Conservation (phyloP, 2,113 vertebrate genomes). For the Dromiciops gliroides region DNA sequence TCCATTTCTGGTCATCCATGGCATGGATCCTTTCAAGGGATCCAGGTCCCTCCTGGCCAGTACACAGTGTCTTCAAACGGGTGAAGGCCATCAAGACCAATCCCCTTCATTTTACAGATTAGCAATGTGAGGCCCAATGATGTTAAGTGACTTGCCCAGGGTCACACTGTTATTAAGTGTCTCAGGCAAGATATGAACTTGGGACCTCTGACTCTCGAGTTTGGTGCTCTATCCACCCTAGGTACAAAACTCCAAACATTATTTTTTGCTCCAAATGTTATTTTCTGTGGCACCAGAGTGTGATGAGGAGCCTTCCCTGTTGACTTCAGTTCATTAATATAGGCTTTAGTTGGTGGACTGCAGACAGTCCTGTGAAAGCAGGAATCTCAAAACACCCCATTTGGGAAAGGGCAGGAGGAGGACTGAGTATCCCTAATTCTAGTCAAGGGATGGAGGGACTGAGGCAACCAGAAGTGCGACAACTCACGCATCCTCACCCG, state of each 20-base stretch:
- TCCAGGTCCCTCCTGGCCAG: no score
- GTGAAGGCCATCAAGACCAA: not conserved
- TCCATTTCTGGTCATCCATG: not conserved
- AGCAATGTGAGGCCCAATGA: not conserved
- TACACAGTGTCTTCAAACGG: not conserved
- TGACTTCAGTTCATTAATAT: not conserved
- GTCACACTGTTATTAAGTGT: no score
- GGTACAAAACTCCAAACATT: not conserved
- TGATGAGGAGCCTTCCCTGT: not conserved
- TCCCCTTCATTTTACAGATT: no score
- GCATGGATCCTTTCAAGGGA: not conserved
- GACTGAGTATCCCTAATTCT: not conserved
- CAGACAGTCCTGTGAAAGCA: not conserved
- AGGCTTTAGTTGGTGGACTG: not conserved
- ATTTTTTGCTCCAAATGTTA: not conserved
- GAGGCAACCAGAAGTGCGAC: not conserved
- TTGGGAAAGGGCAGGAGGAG: not conserved
- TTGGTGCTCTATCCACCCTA: not conserved
- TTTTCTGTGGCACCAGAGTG: not conserved
- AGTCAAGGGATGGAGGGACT: not conserved
- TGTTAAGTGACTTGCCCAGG: rapidly evolving
- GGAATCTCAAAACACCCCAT: not conserved
- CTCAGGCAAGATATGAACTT: not conserved
- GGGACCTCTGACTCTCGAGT: not conserved
- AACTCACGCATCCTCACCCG: not conserved